Conservation (phyloP, 2,113 vertebrate species). For the Gorsachius goisagi region DNA sequence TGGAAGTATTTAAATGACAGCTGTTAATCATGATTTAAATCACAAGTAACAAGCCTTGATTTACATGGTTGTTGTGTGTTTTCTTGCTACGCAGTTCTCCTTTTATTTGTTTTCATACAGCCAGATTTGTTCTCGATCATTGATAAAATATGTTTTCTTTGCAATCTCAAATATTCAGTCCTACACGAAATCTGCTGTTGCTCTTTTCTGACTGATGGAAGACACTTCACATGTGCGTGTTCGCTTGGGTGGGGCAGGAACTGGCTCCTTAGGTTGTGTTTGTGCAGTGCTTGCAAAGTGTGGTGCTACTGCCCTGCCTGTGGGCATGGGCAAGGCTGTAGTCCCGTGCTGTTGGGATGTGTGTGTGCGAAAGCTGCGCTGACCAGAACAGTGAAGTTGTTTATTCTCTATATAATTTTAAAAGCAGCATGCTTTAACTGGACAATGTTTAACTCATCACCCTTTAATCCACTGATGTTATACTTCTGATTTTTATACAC, state of each 20-base stretch:
- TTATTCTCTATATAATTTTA: background rate
- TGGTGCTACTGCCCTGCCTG: rapidly evolving
- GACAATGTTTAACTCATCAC: background rate
- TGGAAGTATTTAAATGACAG: background rate
- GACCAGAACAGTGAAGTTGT: background rate
- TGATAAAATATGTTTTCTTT: constrained; percentile 35
- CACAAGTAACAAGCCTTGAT: background rate
- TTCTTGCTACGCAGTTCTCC: background rate
- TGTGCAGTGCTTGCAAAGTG: background rate
- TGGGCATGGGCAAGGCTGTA: background rate
- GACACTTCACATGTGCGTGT: background rate
- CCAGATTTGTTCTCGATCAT: constrained; percentile 31
- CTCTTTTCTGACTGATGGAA: background rate
- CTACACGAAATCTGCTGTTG: background rate
- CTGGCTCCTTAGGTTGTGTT: background rate
- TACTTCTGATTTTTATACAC: background rate
- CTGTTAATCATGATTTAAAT: background rate
- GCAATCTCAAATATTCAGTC: background rate
- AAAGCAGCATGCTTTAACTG: background rate
- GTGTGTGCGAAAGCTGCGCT: background rate
- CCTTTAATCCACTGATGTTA: background rate
- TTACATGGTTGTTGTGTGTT: background rate
- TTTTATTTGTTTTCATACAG: constrained; percentile 45
- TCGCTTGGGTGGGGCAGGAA: background rate
- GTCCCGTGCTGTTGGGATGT: background rate